Evolutionary conservation across 2,797 vertebrate genomes (phyloP).

Genomic region (Fringilla coelebs): DNA sequence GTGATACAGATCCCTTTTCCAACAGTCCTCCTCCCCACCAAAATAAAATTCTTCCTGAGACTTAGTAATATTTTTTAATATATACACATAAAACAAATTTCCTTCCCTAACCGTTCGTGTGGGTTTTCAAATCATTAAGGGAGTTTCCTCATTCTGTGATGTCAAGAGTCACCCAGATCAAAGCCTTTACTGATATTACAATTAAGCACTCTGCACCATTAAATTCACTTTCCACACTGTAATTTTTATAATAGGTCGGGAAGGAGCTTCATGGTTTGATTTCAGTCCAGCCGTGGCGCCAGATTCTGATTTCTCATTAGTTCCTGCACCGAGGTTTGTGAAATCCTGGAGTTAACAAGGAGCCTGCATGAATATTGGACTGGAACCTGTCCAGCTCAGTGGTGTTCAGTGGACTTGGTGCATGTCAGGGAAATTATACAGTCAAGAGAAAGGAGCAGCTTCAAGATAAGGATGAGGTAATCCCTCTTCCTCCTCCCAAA

Average conservation of each 20-base stretch:
- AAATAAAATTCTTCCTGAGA: slow-evolving; percentile 34
- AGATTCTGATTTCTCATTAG: slow-evolving; percentile 84
- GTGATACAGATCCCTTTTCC: slow-evolving; percentile 18
- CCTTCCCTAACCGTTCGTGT: slow-evolving; percentile 39
- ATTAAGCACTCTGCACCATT: slow-evolving; percentile 75
- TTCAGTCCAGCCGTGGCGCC: slow-evolving; percentile 73
- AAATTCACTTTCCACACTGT: slow-evolving; percentile 85
- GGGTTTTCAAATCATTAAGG: slow-evolving; percentile 65
- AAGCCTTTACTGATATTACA: slow-evolving; percentile 78
- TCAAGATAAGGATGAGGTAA: neutral
- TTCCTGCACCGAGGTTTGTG: slow-evolving; percentile 75
- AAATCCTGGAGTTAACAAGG: slow-evolving; percentile 83
- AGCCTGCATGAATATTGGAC: slow-evolving; percentile 79
- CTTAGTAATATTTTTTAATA: slow-evolving; percentile 50
- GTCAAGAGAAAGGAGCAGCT: neutral
- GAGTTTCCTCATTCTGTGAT: slow-evolving; percentile 65
- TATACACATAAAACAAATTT: slow-evolving; percentile 39
- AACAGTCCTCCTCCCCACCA: neutral
- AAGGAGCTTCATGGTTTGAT: slow-evolving; percentile 76
- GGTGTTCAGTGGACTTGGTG: slow-evolving; percentile 14
- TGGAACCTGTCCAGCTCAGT: slow-evolving; percentile 76
- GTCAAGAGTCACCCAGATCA: slow-evolving; percentile 74
- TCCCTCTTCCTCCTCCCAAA: neutral
- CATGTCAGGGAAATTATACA: slow-evolving; percentile 13
- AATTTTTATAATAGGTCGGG: slow-evolving; percentile 84